A percentile compares a stretch with the other conserved stretches of the same genome.
phyloP scores from a whole-genome alignment of 2,113 vertebrate species.

The Neofelis nebulosa region DNA sequence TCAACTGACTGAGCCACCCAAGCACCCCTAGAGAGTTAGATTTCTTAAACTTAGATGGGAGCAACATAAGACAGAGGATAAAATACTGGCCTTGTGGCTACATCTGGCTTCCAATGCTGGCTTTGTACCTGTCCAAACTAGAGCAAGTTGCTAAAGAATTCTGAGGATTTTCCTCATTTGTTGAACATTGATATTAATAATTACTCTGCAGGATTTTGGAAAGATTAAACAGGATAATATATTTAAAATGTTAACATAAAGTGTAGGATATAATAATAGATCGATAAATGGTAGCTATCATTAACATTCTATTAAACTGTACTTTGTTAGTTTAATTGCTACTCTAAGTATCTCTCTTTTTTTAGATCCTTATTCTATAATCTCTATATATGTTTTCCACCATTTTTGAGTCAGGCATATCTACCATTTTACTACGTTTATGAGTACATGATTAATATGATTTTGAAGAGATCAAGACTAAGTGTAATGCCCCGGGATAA shows the following conservation, averaged over 20 bases:
- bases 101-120: background rate
- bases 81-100: background rate
- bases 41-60: background rate
- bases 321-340: slow-evolving; percentile 1
- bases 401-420: background rate
- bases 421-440: background rate
- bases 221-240: background rate
- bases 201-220: background rate
- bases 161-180: background rate
- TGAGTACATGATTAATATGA: background rate
- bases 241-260: background rate
- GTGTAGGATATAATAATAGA: background rate
- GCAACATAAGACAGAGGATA: background rate
- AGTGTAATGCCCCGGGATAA: background rate
- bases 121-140: background rate
- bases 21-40: background rate
- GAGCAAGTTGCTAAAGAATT: background rate
- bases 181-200: background rate
- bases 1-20: too few species aligned
- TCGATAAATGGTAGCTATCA: background rate
- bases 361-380: background rate
- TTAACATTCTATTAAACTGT: background rate
- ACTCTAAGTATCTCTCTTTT: background rate
- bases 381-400: background rate
- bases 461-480: background rate